A percentile compares a stretch with the other conserved stretches of the same genome.
phyloP scores from a whole-genome alignment of 2,797 vertebrate species.

The Todus mexicanus region DNA sequence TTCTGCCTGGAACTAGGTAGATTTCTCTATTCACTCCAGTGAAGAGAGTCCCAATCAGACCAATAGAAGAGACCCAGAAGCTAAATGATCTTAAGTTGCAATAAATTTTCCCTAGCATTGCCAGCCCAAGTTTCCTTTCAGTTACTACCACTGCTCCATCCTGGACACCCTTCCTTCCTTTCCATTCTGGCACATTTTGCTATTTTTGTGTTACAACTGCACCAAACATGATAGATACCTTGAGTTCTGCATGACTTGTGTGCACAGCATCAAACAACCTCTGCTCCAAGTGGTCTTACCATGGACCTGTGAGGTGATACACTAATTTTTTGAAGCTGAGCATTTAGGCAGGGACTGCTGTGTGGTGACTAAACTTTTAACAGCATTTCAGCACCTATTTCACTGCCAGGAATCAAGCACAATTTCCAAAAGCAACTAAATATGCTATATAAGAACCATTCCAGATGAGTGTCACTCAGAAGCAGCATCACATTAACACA shows the following conservation, averaged over 20 bases:
- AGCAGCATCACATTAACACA: background rate
- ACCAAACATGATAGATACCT: fast-evolving
- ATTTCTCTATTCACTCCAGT: background rate
- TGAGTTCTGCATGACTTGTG: background rate
- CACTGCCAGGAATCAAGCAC: background rate
- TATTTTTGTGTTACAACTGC: background rate
- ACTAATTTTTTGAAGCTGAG: background rate
- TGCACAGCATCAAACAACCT: background rate
- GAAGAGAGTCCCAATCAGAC: background rate
- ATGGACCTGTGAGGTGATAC: background rate
- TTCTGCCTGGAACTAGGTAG: background rate
- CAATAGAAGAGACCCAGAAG: background rate
- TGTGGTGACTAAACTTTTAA: background rate
- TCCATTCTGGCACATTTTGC: background rate
- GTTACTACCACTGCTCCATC: background rate
- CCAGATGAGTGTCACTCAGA: background rate
- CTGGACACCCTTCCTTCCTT: background rate
- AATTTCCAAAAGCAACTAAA: background rate
- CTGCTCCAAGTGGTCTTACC: background rate
- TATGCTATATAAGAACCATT: background rate
- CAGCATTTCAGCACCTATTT: background rate
- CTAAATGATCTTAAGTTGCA: background rate
- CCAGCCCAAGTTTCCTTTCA: background rate
- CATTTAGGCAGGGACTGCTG: background rate
- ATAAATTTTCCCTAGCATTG: background rate